Base-by-base conservation (phyloP, 2,113 vertebrate genomes). In the Cyrtonyx montezumae region DNA sequence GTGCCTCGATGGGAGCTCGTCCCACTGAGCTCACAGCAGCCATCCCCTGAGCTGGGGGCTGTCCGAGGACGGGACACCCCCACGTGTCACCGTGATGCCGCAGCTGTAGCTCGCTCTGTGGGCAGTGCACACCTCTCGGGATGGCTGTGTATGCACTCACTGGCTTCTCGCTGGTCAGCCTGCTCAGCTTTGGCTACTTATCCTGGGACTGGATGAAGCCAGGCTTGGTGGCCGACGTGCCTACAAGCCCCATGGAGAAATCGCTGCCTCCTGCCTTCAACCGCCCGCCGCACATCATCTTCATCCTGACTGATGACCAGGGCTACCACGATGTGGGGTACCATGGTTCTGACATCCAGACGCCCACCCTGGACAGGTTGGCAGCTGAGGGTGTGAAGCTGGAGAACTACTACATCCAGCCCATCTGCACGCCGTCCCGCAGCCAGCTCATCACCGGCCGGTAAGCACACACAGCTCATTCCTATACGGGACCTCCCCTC, bases 381-480 rank as follows among this genome's bases (percentile, higher is more conserved):
- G 99, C 99, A 2, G 98, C 99, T 0, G 98, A 99, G 37, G 99
- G 99, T 2, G 99, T 99, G 25, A 99, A 99, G 81, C 96, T 99
- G 97, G 99, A 99, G 97, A 99, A 98, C 70, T 99, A 99, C 69
- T 99, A 99, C 95, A 98, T 99, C 93, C 99, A 99, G 84, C 99
- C 99, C 83, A 99, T 99, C 96, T 99, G 99, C 94, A 99, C 99
- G 20, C 99, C 99, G 0, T 99, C 99, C 20, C 97, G 99, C 45
- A 99, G 99, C 92, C 99, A 99, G 87, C 98, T 99, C 81, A 99
- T 99, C 91, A 99, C 99, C 0, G 99, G 99, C 97, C 99, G 99
- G 99, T 99, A 98, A 97, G 98, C 19, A 66, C 74, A 37, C 36
- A 14, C 63, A 23, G 3, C 30, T 42, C 14, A 0, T n/a, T 68